Base-by-base conservation (phyloP, 1,140 invertebrate genomes). In the Dufourea novaeangliae region DNA sequence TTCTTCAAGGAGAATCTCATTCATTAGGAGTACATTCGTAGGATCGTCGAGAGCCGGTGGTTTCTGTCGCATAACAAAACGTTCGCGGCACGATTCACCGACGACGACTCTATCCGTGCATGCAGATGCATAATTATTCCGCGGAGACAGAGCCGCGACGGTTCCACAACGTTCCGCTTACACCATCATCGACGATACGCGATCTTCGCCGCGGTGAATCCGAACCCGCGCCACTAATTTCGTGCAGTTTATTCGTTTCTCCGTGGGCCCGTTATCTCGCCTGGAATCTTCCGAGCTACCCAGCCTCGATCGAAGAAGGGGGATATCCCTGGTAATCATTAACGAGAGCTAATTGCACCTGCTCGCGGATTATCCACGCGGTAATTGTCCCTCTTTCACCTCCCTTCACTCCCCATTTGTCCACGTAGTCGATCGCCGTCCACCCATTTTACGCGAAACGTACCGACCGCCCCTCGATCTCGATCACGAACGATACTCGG, bases 231-330 rank as follows among this genome's bases (percentile, higher is more conserved):
- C 59, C 74, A 71, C 74, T 69, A 77, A 77, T 77, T 77, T 71
- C 57, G 17, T 3, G 34, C 44, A n/a, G 73, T 77, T 77, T 77
- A 77, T 77, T 77, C 70, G 67, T 71, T 62, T 62, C 74, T 61
- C 39, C 46, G 66, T 50, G n/a, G 50, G 66, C 29, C 44, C 34
- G 41, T 62, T 77, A 77, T 77, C 74, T 76, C 56, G 56, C 66
- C 66, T n/a, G 66, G 64, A 70, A 70, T 57, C 52, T 56, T 41
- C 56, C 25, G 39, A 29, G n/a, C 29, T 37, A 7, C 29, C 37
- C 12, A 14, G 20, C 4, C 11, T 6, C 62, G 27, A 17, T 44
- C 37, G 32, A 4, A 12, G 20, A 1, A 20, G 7, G 8, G n/a
- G n/a, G n/a, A n/a, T n/a, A n/a, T n/a, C n/a, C 37, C 25, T 11